These are phyloP conservation scores for Epinotia brunnichana DNA, from an alignment of 2,888 invertebrate genomes.

Conservation along the genomic window DNA sequence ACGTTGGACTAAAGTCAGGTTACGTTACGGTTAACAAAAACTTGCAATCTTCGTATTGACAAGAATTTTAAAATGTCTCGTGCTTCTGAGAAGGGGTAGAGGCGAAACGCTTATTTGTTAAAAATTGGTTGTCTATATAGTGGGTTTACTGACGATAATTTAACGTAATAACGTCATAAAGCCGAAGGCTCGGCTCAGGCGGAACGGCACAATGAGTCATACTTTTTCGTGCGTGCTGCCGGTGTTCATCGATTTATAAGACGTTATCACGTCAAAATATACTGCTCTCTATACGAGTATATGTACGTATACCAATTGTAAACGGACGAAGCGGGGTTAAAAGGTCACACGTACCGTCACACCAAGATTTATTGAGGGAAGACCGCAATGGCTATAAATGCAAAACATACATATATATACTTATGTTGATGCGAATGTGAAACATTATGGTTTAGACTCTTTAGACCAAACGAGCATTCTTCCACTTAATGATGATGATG, in stretches of 20 bases:
- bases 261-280: too few species aligned
- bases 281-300: not conserved
- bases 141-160: too few species aligned
- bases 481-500: not conserved
- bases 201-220: too few species aligned
- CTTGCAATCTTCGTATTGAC: not conserved
- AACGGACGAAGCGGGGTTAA: not conserved
- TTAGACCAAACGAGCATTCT: not conserved
- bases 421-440: not conserved
- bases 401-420: conserved; percentile 9
- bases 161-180: too few species aligned
- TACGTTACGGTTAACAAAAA: not conserved
- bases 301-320: not conserved
- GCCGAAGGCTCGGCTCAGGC: too few species aligned
- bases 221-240: too few species aligned
- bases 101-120: too few species aligned
- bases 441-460: not conserved
- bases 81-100: not conserved
- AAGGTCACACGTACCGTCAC: conserved; percentile 6
- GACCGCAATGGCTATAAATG: not conserved
- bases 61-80: not conserved
- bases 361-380: conserved; percentile 13
- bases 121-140: too few species aligned
- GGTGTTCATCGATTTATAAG: too few species aligned
- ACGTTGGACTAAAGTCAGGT: not conserved